Percentiles rank a stretch among this genome's conserved stretches.
These are phyloP conservation scores for Hyphantria cunea DNA, from an alignment of 1,140 invertebrate genomes.

Conservation along the genomic window DNA sequence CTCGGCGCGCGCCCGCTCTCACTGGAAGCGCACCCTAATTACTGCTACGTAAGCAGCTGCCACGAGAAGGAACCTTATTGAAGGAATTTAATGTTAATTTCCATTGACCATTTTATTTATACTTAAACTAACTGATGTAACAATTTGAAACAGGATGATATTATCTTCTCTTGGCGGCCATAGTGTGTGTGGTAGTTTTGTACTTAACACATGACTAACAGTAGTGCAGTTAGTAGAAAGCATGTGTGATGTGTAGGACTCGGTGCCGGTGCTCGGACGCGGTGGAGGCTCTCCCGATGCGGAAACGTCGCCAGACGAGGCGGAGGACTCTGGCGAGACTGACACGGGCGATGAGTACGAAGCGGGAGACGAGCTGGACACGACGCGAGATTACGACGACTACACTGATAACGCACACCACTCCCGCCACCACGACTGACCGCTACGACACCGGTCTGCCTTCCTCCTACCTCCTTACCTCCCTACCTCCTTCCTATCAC, in stretches of 20 bases:
- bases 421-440: slow-evolving; percentile 57
- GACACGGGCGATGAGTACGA: slow-evolving; percentile 79
- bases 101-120: too few species aligned
- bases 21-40: too few species aligned
- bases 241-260: slow-evolving; percentile 50
- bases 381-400: slow-evolving; percentile 79
- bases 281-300: slow-evolving; percentile 33
- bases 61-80: neutral
- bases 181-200: too few species aligned
- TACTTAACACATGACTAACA: slow-evolving; percentile 3
- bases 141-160: too few species aligned
- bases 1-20: slow-evolving; percentile 17
- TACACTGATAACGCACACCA: slow-evolving; percentile 80
- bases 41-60: neutral
- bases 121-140: too few species aligned
- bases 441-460: slow-evolving; percentile 15
- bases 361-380: slow-evolving; percentile 78
- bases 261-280: slow-evolving; percentile 58
- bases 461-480: neutral
- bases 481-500: too few species aligned
- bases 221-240: slow-evolving; percentile 30
- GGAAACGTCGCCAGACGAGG: slow-evolving; percentile 34
- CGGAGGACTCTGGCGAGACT: slow-evolving; percentile 51
- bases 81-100: too few species aligned
- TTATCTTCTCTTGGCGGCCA: too few species aligned